Percentiles rank a stretch among this genome's conserved stretches.
Evolutionary conservation across 2,888 invertebrate species (phyloP).

Genomic region (Lycaena phlaeas): DNA sequence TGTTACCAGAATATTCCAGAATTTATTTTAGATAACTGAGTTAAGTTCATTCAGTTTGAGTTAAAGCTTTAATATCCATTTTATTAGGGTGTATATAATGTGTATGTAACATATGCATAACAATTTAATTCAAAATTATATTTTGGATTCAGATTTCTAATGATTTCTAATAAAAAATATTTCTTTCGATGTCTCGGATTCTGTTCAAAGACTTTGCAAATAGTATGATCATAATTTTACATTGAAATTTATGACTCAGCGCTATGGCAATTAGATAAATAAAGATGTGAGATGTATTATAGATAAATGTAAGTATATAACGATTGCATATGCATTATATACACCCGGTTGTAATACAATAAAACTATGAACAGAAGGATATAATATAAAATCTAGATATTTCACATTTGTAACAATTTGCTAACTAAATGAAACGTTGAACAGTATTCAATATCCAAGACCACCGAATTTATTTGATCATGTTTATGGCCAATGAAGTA

Average conservation of each 20-base stretch:
- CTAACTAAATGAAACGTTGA: neutral
- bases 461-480: neutral
- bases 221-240: too few species aligned
- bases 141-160: too few species aligned
- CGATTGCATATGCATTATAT: constrained; percentile 1
- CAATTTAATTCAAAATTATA: too few species aligned
- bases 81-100: constrained; percentile 3
- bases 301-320: neutral
- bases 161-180: neutral
- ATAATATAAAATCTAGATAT: constrained; percentile 1
- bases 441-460: neutral
- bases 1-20: neutral
- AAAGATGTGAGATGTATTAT: neutral
- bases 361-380: neutral
- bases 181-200: too few species aligned
- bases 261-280: too few species aligned
- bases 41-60: neutral
- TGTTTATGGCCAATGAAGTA: neutral
- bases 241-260: too few species aligned
- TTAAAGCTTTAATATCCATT: neutral
- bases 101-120: too few species aligned
- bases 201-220: too few species aligned
- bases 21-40: neutral
- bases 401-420: neutral
- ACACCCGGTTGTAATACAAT: neutral